Evolutionary conservation across 1,140 invertebrate species (phyloP), one percentile per base, ranked within the genome.

Genomic region (Brachionus asplanchnoidis): DNA sequence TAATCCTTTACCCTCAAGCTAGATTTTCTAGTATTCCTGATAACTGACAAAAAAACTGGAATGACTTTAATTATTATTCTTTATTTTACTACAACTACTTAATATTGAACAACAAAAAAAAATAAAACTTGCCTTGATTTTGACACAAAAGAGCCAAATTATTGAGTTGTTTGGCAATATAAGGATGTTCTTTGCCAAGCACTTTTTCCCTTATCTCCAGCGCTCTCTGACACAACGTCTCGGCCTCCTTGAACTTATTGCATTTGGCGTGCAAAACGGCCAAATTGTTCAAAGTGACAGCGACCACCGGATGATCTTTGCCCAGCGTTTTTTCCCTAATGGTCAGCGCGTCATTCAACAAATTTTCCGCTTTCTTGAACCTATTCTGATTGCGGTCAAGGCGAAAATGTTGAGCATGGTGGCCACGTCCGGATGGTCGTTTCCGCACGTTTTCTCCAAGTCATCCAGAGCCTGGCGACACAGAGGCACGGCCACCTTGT

Each of bases 391-490:
- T 94, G 94, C 94, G 94, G 90, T 99, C 56, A 99, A 92, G 12
- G 97, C n/a, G n/a, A n/a, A n/a, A n/a, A n/a, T n/a, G n/a, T n/a
- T n/a, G n/a, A n/a, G n/a, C n/a, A n/a, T n/a, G 6, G 97, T 99
- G 12, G 98, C 98, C 6, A 99, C 97, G 89, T 99, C 97, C 0
- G 97, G 97, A 91, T 99, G 90, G 91, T 99, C 96, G 89, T 98
- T 97, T 0, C 98, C 98, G 85, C 95, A 96, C 0, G 96, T 99
- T 90, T 98, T 99, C 91, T 99, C 97, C 86, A 99, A 91, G 91
- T 99, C 97, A 90, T 99, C 97, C 20, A 99, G 92, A 0, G 98
- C 97, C 90, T 99, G 98, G 89, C 99, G 99, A 91, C 97, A 99
- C 1, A 91, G 91, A 3, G 98, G 98, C 78, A 99, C 97, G 3